A percentile compares a stretch with the other conserved stretches of the same genome.
These are phyloP conservation scores for Lutraria rhynchaena DNA, from an alignment of 1,140 invertebrate species.

Conservation along the genomic window DNA sequence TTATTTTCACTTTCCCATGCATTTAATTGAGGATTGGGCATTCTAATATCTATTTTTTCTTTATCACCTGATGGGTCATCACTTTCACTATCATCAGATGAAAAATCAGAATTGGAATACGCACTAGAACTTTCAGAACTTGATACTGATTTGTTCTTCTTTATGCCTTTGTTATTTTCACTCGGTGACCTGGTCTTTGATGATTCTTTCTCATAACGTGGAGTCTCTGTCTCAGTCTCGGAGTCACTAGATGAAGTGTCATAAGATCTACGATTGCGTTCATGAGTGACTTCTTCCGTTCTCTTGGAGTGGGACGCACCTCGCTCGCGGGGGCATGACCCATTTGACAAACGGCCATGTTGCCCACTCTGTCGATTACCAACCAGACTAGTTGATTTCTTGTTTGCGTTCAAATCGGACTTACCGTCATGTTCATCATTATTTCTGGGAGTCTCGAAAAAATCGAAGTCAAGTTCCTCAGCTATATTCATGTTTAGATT, in stretches of 20 bases:
- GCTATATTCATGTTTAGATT: not conserved
- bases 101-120: slow-evolving; percentile 66
- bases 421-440: slow-evolving; percentile 15
- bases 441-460: slow-evolving; percentile 72
- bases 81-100: slow-evolving; percentile 55
- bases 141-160: slow-evolving; percentile 12
- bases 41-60: slow-evolving; percentile 51
- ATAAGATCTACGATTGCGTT: slow-evolving; percentile 3
- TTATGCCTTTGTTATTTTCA: not conserved
- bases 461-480: slow-evolving; percentile 73
- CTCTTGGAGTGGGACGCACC: not conserved
- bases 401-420: slow-evolving; percentile 38
- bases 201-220: slow-evolving; percentile 2
- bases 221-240: slow-evolving; percentile 55
- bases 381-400: slow-evolving; percentile 32
- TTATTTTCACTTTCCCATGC: slow-evolving; percentile 41
- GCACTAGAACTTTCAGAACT: slow-evolving; percentile 66
- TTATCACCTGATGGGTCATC: slow-evolving; percentile 36
- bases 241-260: slow-evolving; percentile 31
- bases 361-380: slow-evolving; percentile 22
- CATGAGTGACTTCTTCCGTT: slow-evolving; percentile 21
- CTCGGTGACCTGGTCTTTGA: not conserved
- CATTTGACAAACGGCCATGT: slow-evolving; percentile 42
- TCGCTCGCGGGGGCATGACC: not conserved
- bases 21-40: slow-evolving; percentile 38